A percentile compares a stretch with the other conserved stretches of the same genome.
phyloP scores from a whole-genome alignment of 2,113 vertebrate species.

The Lagopus muta region DNA sequence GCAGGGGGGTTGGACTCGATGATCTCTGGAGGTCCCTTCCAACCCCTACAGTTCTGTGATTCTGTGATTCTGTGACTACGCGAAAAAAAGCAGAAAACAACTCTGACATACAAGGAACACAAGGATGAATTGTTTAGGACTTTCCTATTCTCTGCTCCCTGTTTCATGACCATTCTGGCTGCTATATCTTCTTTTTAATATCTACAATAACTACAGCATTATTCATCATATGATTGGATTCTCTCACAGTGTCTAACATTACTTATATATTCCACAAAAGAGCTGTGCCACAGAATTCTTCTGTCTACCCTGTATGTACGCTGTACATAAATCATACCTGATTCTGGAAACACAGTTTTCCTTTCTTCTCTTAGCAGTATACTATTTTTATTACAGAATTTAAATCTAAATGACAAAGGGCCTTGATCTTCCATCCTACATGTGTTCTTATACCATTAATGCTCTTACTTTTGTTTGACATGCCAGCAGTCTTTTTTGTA shows the following conservation, averaged over 20 bases:
- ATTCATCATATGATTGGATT: neutral
- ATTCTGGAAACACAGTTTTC: neutral
- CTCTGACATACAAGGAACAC: neutral
- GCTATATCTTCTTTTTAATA: neutral
- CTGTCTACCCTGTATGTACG: fast-evolving
- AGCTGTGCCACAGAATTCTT: neutral
- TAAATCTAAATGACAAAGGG: conserved; percentile 6
- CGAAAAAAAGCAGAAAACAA: neutral
- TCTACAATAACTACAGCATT: neutral
- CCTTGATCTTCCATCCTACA: neutral
- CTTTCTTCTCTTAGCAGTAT: neutral
- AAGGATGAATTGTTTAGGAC: neutral
- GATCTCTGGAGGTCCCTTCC: no score
- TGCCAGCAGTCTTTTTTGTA: neutral
- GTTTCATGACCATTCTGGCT: neutral
- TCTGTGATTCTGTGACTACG: no score
- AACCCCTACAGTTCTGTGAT: no score
- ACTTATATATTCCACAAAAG: neutral
- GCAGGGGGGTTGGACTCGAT: no score
- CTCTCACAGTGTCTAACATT: fast-evolving
- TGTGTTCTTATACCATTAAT: neutral
- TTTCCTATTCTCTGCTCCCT: neutral
- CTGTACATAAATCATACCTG: neutral
- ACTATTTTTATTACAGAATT: conserved; percentile 34
- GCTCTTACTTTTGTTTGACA: neutral